Conservation (phyloP, 92 coral and sea anemone species). For the Ricordea florida region DNA sequence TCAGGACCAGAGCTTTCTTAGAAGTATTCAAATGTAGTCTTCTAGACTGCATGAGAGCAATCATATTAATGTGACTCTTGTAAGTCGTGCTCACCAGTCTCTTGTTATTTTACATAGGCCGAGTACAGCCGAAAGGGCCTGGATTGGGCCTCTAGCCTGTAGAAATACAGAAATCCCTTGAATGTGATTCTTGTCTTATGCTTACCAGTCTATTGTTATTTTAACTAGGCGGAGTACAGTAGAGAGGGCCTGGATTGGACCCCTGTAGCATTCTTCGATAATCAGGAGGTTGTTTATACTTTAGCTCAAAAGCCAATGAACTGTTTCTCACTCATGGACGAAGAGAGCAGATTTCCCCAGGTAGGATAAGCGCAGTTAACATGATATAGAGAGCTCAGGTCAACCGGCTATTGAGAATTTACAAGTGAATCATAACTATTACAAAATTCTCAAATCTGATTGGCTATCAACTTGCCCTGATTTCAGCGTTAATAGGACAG, state of each 20-base stretch:
- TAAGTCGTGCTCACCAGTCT: background rate
- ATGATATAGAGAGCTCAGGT: background rate
- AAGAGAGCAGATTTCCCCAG: constrained; percentile 97
- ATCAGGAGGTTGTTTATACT: constrained; percentile 91
- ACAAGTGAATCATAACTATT: no score
- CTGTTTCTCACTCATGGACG: constrained; percentile 94
- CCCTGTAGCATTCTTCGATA: constrained; percentile 83
- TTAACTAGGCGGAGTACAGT: constrained; percentile 77
- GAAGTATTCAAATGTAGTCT: no score
- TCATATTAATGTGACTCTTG: background rate
- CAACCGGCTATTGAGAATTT: background rate
- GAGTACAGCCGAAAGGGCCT: constrained; percentile 93
- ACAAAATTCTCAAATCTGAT: no score
- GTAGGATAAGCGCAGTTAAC: constrained; percentile 20
- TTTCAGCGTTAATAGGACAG: no score
- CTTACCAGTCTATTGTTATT: background rate
- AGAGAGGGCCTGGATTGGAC: constrained; percentile 95
- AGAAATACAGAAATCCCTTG: no score
- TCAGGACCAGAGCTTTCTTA: no score
- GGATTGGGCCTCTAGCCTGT: no score
- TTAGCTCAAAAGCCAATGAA: constrained; percentile 85
- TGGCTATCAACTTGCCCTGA: no score
- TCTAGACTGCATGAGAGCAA: no score
- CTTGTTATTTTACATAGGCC: constrained; percentile 34
- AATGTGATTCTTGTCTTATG: background rate